Conservation (phyloP, 2,113 vertebrate species). For the Callipepla californica region DNA sequence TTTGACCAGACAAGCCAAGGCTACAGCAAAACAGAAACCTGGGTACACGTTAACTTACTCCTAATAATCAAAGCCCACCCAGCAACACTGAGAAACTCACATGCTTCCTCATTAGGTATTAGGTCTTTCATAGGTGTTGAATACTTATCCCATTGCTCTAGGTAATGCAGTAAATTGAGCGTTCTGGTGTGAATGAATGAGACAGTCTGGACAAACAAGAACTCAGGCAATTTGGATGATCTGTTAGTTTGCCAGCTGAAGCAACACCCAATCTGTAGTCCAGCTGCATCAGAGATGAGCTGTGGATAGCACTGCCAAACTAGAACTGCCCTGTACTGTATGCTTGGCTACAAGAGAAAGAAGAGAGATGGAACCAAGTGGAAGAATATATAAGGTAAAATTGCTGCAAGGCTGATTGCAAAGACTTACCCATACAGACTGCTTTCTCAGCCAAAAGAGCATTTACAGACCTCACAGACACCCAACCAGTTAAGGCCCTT, state of each 20-base stretch:
- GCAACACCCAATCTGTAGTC: not conserved
- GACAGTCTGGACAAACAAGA: not conserved
- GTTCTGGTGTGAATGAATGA: accelerated
- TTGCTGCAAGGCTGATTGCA: not conserved
- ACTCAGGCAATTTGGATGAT: not conserved
- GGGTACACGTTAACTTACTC: not conserved
- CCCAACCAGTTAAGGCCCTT: not conserved
- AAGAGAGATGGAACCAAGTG: not conserved
- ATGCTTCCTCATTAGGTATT: not conserved
- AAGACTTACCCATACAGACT: not conserved
- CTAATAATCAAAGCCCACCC: not conserved
- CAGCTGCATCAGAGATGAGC: not conserved
- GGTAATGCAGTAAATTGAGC: not conserved
- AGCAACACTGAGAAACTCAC: not conserved
- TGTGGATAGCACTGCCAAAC: not conserved
- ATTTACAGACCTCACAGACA: not conserved
- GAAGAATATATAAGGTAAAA: not conserved
- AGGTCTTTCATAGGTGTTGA: not conserved
- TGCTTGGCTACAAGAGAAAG: not conserved
- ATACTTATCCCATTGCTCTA: not conserved
- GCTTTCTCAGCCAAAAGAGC: not conserved
- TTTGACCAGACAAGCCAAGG: not conserved
- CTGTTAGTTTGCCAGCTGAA: not conserved
- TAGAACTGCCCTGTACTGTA: not conserved
- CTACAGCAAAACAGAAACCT: not conserved